Evolutionary conservation across 2,797 vertebrate species (phyloP).

Genomic region (Gobionotothen gibberifrons): DNA sequence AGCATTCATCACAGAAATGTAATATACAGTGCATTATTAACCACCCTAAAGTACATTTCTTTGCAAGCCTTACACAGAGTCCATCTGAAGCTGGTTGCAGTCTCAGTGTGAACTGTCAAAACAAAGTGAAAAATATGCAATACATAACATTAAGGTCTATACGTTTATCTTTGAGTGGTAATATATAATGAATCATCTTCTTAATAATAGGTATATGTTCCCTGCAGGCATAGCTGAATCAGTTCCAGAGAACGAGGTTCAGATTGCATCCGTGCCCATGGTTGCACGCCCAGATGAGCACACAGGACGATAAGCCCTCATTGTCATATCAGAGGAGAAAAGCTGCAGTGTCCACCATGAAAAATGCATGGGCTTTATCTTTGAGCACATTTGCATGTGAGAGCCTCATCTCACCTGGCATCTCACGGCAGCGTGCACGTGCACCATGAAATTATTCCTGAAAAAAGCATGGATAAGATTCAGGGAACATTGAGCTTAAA

Average conservation of each 20-base stretch:
- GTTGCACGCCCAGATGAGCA: constrained; percentile 30
- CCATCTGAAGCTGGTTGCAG: no score
- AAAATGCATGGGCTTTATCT: constrained; percentile 68
- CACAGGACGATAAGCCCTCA: constrained; percentile 17
- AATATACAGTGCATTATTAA: no score
- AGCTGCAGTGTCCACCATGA: constrained; percentile 55
- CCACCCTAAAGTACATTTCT: no score
- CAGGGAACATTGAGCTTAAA: no score
- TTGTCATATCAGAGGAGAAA: constrained; percentile 42
- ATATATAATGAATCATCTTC: not conserved
- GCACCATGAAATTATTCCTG: not conserved
- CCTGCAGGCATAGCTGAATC: not conserved
- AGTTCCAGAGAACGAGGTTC: not conserved
- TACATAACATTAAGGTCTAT: no score
- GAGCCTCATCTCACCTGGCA: constrained; percentile 42
- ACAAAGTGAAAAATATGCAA: no score
- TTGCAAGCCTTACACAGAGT: no score
- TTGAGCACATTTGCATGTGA: constrained; percentile 53
- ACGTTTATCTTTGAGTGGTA: no score
- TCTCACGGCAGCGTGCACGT: not conserved
- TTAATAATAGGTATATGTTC: not conserved
- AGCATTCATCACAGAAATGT: not conserved
- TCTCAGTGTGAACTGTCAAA: no score
- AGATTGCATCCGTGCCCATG: not conserved
- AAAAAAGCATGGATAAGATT: no score